Evolutionary conservation across 2,797 vertebrate species (phyloP).

Genomic region (Sebastes oblongus): DNA sequence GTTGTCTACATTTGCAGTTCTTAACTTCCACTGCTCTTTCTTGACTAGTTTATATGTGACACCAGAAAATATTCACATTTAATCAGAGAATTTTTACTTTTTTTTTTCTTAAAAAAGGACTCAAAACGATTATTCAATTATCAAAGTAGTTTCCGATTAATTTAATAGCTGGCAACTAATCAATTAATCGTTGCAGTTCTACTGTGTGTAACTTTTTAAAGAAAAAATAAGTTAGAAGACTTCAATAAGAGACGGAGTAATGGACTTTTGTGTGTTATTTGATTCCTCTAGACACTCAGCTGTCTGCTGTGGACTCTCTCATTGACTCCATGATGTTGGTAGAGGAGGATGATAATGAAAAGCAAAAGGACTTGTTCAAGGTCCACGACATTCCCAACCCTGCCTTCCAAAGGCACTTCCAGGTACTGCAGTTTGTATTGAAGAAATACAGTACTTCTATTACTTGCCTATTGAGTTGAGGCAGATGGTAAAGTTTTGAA

Average conservation of each 20-base stretch:
- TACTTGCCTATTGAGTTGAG: background rate
- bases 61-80: too few relatives aligned
- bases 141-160: too few relatives aligned
- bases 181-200: too few relatives aligned
- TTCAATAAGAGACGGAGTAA: background rate
- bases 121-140: too few relatives aligned
- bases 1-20: background rate
- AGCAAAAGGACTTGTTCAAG: slow-evolving; percentile 86
- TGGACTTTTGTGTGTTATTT: background rate
- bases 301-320: slow-evolving; percentile 89
- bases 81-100: too few relatives aligned
- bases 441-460: background rate
- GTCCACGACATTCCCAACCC: slow-evolving; percentile 92
- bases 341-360: slow-evolving; percentile 81
- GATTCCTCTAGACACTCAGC: slow-evolving; percentile 82
- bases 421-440: slow-evolving; percentile 79
- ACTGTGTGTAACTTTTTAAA: background rate
- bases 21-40: background rate
- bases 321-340: slow-evolving; percentile 96
- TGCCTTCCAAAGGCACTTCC: slow-evolving; percentile 93
- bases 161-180: too few relatives aligned
- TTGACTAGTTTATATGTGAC: background rate
- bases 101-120: too few relatives aligned
- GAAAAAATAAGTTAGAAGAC: background rate
- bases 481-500: background rate